Base-by-base conservation (phyloP, 2,113 vertebrate species). In the Connochaetes taurinus region DNA sequence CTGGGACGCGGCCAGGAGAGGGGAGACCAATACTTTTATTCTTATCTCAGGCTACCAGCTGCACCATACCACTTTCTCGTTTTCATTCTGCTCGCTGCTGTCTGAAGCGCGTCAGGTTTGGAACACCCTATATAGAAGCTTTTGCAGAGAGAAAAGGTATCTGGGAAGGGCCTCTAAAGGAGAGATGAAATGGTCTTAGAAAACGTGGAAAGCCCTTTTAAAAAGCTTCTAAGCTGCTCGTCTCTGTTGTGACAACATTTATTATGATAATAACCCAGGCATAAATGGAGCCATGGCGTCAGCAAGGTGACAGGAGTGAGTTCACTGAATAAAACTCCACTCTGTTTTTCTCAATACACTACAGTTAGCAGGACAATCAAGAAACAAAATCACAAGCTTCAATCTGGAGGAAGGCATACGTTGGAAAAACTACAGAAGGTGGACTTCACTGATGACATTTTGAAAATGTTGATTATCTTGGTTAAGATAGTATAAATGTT, bases 11-110 rank as follows among this genome's bases (percentile, higher is more conserved):
- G 71, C 89, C 57, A 85, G 74, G 40, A 96, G 85, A 97, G 88
- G 85, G 31, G 21, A 82, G 90, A 62, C 88, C 84, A 55, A 40
- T 23, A 36, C 92, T 87, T 82, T 23, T 50, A 40, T 80, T 94
- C 95, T 97, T 95, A 98, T 98, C 91, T 96, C 94, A n/a, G 57
- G 62, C 93, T 74, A 33, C 82, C 97, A 97, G 95, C 76, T 87
- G 94, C 27, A 64, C 43, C 2, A 1, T 3, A 36, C 60, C 78
- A 87, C 93, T 80, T 91, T 33, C 82, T 89, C 16, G 16, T 25
- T 71, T 89, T 74, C 82, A 43, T 53, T 90, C 90, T 91, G 52
- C 36, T 91, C 2, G 5, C 82, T 95, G 78, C 50, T 67, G 31
- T 94, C 81, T 94, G 92, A 97, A 98, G 93, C 33, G 50, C 21